Evolutionary conservation across 2,113 vertebrate genomes (phyloP).

Genomic region (Phalacrocorax aristotelis): DNA sequence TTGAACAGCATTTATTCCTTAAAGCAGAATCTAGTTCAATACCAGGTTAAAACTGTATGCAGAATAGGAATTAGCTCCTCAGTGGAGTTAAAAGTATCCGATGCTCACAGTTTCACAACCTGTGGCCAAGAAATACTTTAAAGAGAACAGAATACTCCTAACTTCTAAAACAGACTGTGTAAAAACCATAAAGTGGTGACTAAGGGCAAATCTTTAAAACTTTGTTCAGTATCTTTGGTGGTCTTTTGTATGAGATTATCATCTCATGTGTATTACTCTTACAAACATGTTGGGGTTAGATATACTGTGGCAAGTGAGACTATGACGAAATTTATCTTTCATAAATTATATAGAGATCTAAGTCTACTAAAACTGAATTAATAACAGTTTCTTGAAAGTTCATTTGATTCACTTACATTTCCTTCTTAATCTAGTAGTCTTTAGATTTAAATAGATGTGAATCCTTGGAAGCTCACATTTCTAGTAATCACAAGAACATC

Average conservation of each 20-base stretch:
- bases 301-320: neutral
- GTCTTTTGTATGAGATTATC: neutral
- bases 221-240: neutral
- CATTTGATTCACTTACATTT: neutral
- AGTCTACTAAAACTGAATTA: neutral
- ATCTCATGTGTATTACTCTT: neutral
- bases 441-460: slow-evolving; percentile 3
- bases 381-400: neutral
- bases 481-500: slow-evolving; percentile 19
- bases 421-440: neutral
- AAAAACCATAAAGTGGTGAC: neutral
- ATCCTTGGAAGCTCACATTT: slow-evolving; percentile 13
- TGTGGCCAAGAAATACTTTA: neutral
- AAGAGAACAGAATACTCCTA: neutral
- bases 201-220: neutral
- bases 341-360: neutral
- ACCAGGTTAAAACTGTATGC: neutral
- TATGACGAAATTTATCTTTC: neutral
- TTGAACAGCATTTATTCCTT: neutral
- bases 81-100: neutral
- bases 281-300: neutral
- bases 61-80: neutral
- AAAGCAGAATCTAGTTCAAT: slow-evolving; percentile 2
- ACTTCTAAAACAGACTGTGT: neutral
- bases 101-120: neutral